Evolutionary conservation across 2,797 vertebrate genomes (phyloP).

Genomic region (Pipistrellus pygmaeus): DNA sequence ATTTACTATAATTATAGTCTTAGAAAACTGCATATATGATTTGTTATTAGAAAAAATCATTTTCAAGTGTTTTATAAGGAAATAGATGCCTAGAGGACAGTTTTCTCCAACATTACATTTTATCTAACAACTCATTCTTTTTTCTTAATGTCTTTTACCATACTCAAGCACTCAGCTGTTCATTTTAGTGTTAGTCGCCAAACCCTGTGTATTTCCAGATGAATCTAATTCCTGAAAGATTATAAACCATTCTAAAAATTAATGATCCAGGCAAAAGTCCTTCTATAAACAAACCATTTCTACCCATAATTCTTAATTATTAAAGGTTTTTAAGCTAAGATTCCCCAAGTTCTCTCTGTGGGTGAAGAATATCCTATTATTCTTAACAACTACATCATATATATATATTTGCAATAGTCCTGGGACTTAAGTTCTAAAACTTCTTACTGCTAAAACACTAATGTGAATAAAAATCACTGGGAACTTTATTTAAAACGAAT

Average conservation of each 20-base stretch:
- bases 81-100: conserved; percentile 66
- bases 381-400: conserved; percentile 63
- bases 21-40: not conserved
- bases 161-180: conserved; percentile 54
- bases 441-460: not conserved
- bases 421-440: conserved; percentile 9
- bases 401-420: conserved; percentile 64
- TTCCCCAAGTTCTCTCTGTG: conserved; percentile 62
- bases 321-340: conserved; percentile 64
- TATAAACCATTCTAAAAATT: conserved; percentile 74
- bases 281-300: conserved; percentile 79
- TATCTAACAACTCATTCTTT: conserved; percentile 61
- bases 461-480: not conserved
- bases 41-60: conserved; percentile 57
- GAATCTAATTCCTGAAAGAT: conserved; percentile 75
- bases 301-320: conserved; percentile 82
- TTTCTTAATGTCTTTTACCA: conserved; percentile 61
- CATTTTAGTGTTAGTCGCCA: conserved; percentile 57
- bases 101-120: conserved; percentile 61
- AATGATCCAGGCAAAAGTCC: conserved; percentile 70
- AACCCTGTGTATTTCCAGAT: conserved; percentile 53
- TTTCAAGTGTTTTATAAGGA: conserved; percentile 58
- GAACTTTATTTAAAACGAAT: conserved; percentile 45
- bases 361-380: conserved; percentile 23
- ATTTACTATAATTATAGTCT: conserved; percentile 32